Evolutionary conservation across 2,113 vertebrate species (phyloP).

Genomic region (Perca fluviatilis): DNA sequence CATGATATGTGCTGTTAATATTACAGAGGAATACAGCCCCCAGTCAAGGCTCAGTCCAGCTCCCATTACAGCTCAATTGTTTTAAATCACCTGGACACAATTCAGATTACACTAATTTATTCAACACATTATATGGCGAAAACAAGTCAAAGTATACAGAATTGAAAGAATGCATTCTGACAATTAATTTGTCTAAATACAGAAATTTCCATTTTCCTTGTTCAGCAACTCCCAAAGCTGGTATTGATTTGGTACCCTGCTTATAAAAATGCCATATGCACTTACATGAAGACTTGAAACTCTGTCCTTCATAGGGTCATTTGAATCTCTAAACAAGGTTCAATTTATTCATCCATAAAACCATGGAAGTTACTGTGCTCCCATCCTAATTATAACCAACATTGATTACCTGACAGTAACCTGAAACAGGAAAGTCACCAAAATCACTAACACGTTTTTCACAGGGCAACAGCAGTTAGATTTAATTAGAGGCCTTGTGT

Average conservation of each 20-base stretch:
- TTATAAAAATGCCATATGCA: neutral
- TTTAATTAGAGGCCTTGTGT: conserved; percentile 21
- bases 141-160: too few relatives aligned
- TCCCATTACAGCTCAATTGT: neutral
- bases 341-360: neutral
- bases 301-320: neutral
- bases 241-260: neutral
- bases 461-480: too few relatives aligned
- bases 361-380: too few relatives aligned
- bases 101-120: neutral
- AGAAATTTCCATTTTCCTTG: neutral
- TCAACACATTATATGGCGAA: too few relatives aligned
- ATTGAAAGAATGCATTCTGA: too few relatives aligned
- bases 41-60: neutral
- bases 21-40: neutral
- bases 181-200: neutral
- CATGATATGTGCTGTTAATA: neutral
- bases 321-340: neutral
- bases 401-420: neutral
- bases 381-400: neutral
- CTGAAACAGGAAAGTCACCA: neutral
- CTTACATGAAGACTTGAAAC: neutral
- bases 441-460: neutral
- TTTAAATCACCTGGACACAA: neutral
- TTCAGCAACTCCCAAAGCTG: neutral